phyloP scores from a whole-genome alignment of 2,797 vertebrate genomes.

The Kryptopterus vitreolus region DNA sequence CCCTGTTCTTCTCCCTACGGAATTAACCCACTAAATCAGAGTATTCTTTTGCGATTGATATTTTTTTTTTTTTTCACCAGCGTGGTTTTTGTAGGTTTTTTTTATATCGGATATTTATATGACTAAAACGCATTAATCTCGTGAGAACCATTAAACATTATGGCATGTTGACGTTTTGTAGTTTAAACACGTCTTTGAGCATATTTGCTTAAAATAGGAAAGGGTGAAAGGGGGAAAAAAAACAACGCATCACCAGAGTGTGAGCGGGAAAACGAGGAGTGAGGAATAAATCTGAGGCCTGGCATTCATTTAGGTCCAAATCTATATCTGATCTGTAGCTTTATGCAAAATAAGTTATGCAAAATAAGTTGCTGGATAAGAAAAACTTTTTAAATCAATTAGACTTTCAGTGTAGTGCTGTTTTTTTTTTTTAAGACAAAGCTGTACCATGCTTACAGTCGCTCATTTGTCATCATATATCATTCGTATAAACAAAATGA shows the following conservation, averaged over 20 bases:
- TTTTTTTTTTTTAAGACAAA: background rate
- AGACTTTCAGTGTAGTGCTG: background rate
- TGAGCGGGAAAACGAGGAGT: background rate
- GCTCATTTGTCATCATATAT: too few species aligned
- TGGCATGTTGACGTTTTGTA: background rate
- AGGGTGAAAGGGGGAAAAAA: background rate
- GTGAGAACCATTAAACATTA: background rate
- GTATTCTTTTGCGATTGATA: background rate
- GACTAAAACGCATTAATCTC: background rate
- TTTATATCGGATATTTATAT: background rate
- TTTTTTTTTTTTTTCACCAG: background rate
- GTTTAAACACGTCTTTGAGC: background rate
- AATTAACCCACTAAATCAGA: conserved; percentile 65
- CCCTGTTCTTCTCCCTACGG: conserved; percentile 44
- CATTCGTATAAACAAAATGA: background rate
- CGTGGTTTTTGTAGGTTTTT: background rate
- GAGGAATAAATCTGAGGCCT: background rate
- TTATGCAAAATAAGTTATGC: background rate
- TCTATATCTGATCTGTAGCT: background rate
- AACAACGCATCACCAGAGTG: background rate
- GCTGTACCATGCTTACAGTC: background rate
- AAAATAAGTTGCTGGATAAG: background rate
- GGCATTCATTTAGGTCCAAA: background rate
- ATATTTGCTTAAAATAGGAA: background rate
- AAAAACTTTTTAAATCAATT: background rate